Conservation (phyloP, 2,888 invertebrate genomes). For the Macaria notata region DNA sequence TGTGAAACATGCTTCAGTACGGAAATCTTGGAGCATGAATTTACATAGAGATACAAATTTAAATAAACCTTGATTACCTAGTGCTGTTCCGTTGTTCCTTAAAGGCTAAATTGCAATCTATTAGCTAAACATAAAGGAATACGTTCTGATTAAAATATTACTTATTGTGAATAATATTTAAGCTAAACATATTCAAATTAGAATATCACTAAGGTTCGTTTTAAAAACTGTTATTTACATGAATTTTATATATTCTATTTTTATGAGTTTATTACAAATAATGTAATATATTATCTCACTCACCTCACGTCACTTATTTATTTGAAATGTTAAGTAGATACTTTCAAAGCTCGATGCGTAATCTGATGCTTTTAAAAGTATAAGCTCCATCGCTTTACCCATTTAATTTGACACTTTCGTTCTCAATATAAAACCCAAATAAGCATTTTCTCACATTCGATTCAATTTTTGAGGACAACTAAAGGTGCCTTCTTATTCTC, state of each 20-base stretch:
- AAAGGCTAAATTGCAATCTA: slow-evolving; percentile 14
- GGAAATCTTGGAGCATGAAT: slow-evolving; percentile 20
- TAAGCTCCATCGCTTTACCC: slow-evolving; percentile 19
- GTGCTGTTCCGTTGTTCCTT: slow-evolving; percentile 3
- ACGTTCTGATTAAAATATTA: no score
- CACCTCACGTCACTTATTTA: no score
- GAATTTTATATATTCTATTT: no score
- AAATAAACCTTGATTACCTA: slow-evolving; percentile 20
- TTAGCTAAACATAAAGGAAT: neutral
- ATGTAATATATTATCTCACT: no score
- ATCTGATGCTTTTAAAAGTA: slow-evolving; percentile 21
- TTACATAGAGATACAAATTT: slow-evolving; percentile 24
- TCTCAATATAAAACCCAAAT: slow-evolving; percentile 6
- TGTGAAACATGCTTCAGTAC: slow-evolving; percentile 12
- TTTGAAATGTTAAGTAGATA: no score
- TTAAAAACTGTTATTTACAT: no score
- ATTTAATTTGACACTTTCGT: slow-evolving; percentile 12
- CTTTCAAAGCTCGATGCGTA: slow-evolving; percentile 1
- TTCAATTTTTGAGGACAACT: slow-evolving; percentile 24
- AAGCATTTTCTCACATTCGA: slow-evolving; percentile 16
- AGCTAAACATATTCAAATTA: no score
- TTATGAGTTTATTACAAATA: no score
- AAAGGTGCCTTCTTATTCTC: slow-evolving; percentile 34
- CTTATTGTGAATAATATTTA: no score
- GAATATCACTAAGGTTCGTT: no score